phyloP scores from a whole-genome alignment of 2,113 vertebrate species.

The Laticauda colubrina region DNA sequence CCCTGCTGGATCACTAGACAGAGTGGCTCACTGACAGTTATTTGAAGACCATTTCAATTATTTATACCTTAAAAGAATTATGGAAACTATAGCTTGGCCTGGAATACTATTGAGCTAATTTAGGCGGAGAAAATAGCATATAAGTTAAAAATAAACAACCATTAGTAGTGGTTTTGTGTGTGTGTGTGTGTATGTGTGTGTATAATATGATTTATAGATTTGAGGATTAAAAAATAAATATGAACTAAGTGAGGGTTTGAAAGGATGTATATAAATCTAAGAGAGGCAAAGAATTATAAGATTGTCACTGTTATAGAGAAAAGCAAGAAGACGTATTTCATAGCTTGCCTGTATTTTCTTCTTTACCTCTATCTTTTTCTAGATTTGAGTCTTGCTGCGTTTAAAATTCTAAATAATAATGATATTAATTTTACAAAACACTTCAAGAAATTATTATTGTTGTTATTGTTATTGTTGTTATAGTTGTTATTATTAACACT shows the following conservation, averaged over 20 bases:
- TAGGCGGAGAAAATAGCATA: neutral
- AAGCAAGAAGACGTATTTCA: neutral
- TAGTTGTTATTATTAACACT: no score
- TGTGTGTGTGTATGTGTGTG: no score
- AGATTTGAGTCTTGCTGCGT: neutral
- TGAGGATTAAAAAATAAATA: neutral
- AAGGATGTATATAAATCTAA: neutral
- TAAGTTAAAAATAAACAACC: neutral
- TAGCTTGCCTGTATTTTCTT: neutral
- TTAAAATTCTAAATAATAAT: neutral
- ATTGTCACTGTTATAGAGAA: neutral
- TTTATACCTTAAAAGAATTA: conserved; percentile 48
- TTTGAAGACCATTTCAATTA: conserved; percentile 60
- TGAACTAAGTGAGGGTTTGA: neutral
- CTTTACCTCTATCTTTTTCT: neutral
- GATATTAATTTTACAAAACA: no score
- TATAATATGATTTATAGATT: neutral
- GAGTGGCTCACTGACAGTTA: conserved; percentile 49
- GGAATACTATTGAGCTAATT: conserved; percentile 51
- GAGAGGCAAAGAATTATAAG: neutral
- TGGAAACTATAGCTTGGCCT: conserved; percentile 54
- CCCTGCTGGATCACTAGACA: conserved; percentile 44
- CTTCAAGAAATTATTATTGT: no score
- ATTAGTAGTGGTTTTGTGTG: neutral
- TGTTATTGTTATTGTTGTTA: no score